Evolutionary conservation across 2,113 vertebrate species (phyloP).

Genomic region (Takifugu bimaculatus): DNA sequence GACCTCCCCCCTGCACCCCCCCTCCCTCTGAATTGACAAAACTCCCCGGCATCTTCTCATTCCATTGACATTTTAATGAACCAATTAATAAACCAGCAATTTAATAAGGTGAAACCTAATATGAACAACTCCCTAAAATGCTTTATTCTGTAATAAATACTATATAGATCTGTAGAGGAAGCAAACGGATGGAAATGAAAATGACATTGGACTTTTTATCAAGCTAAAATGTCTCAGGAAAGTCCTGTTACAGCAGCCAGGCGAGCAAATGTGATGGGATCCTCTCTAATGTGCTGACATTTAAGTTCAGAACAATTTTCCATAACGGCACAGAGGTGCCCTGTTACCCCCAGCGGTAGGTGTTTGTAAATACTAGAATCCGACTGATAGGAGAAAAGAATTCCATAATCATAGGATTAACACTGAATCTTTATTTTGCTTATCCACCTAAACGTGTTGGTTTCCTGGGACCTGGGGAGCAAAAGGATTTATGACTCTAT

Average conservation of each 20-base stretch:
- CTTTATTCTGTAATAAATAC: conserved; percentile 1
- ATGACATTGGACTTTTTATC: conserved; percentile 18
- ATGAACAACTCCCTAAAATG: background rate
- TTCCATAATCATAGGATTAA: conserved; percentile 34
- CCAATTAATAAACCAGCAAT: background rate
- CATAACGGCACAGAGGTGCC: conserved; percentile 32
- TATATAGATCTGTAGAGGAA: background rate
- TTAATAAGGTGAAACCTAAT: background rate
- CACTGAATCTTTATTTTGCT: conserved; percentile 13
- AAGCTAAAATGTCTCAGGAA: conserved; percentile 22
- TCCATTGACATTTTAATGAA: background rate
- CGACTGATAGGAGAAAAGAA: background rate
- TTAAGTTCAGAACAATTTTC: conserved; percentile 56
- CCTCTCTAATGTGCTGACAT: conserved; percentile 26
- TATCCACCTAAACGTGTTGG: background rate
- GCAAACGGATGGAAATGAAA: background rate
- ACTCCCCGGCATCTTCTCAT: background rate
- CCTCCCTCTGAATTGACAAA: background rate
- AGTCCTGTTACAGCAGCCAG: conserved; percentile 12
- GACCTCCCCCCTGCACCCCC: background rate
- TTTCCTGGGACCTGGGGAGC: too few relatives aligned
- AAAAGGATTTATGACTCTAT: too few relatives aligned
- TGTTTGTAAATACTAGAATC: conserved; percentile 33
- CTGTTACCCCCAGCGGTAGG: conserved; percentile 30
- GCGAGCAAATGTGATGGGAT: conserved; percentile 18